These are phyloP conservation scores for Lethrus apterus DNA, from an alignment of 1,140 invertebrate genomes.

Conservation along the genomic window DNA sequence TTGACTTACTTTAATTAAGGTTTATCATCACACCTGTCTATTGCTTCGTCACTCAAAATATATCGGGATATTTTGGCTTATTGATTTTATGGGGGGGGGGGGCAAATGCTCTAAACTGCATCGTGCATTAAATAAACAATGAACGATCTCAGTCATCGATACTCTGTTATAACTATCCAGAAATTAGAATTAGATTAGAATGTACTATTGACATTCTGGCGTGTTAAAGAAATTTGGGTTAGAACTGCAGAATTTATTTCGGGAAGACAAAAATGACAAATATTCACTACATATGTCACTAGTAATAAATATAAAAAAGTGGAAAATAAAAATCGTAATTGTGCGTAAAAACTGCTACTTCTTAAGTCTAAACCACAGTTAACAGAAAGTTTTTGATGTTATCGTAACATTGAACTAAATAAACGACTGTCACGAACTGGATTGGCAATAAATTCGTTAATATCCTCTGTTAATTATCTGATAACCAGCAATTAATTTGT, in stretches of 20 bases:
- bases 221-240: no score
- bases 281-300: no score
- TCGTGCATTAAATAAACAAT: no score
- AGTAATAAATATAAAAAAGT: no score
- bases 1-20: constrained; percentile 5
- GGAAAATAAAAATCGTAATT: no score
- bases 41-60: neutral
- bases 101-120: no score
- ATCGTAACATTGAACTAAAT: neutral
- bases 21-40: neutral
- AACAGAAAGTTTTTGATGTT: neutral
- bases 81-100: neutral
- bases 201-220: no score
- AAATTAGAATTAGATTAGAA: neutral
- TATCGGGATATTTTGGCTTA: neutral
- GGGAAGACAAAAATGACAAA: no score
- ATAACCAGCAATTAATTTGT: constrained; percentile 4
- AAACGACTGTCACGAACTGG: neutral
- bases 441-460: neutral
- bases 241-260: no score
- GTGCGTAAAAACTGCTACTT: neutral
- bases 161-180: neutral
- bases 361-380: neutral
- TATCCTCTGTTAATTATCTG: neutral
- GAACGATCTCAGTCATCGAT: neutral